These are phyloP conservation scores for Varanus komodoensis DNA, from an alignment of 2,113 vertebrate genomes.

Conservation along the genomic window DNA sequence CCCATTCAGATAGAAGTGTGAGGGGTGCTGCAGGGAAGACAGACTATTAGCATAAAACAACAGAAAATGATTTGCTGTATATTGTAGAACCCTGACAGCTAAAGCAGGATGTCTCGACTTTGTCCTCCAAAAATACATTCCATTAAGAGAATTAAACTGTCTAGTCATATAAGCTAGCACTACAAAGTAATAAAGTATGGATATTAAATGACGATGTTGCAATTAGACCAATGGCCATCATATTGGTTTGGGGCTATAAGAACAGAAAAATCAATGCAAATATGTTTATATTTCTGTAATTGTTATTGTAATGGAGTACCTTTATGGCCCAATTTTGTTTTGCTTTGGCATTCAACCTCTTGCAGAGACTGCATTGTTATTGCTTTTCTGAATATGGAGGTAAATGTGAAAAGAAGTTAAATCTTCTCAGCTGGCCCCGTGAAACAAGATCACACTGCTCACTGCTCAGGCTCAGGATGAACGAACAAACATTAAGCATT, in stretches of 20 bases:
- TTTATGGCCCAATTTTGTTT: constrained; percentile 14
- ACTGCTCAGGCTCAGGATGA: background rate
- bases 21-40: background rate
- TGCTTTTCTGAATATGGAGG: constrained; percentile 9
- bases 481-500: background rate
- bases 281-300: constrained; percentile 37
- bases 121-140: constrained; percentile 22
- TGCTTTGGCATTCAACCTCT: constrained; percentile 8
- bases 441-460: background rate
- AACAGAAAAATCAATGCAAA: constrained; percentile 40
- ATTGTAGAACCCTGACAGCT: constrained; percentile 16
- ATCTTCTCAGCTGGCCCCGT: background rate
- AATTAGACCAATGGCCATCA: constrained; percentile 25
- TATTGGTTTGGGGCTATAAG: constrained; percentile 20
- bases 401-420: background rate
- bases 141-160: constrained; percentile 41
- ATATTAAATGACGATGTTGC: constrained; percentile 36
- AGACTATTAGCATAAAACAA: constrained; percentile 5
- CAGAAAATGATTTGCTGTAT: constrained; percentile 5
- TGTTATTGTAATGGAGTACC: constrained; percentile 30
- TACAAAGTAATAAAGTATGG: constrained; percentile 28
- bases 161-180: constrained; percentile 35
- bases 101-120: constrained; percentile 9
- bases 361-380: background rate
- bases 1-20: background rate